These are phyloP conservation scores for Willowsia nigromaculata DNA, from an alignment of 2,888 invertebrate species.

Conservation along the genomic window DNA sequence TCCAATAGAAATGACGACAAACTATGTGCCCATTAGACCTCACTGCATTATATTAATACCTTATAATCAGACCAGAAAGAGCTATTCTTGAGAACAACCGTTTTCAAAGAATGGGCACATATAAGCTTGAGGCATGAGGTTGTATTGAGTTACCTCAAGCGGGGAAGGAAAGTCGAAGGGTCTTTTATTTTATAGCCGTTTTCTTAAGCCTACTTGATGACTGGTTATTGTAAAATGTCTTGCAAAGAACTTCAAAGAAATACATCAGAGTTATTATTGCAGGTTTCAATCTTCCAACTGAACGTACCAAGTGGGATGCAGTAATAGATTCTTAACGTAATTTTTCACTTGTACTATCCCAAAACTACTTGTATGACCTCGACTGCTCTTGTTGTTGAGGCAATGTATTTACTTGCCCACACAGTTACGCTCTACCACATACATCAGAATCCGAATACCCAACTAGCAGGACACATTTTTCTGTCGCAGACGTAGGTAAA, in stretches of 20 bases:
- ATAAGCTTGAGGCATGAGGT: not conserved
- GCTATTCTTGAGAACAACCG: too few relatives aligned
- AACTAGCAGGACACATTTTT: not conserved
- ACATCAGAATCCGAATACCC: too few relatives aligned
- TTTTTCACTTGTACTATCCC: not conserved
- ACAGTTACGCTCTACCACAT: too few relatives aligned
- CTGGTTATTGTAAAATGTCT: conserved; percentile 12
- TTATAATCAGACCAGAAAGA: too few relatives aligned
- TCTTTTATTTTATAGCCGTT: not conserved
- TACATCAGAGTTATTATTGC: conserved; percentile 1
- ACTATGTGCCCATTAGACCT: too few relatives aligned
- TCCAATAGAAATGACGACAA: too few relatives aligned
- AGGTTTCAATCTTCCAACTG: conserved; percentile 25
- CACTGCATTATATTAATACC: too few relatives aligned
- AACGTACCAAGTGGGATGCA: not conserved
- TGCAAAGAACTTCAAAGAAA: conserved; percentile 25
- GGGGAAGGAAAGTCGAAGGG: conserved; percentile 28
- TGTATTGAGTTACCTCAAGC: not conserved
- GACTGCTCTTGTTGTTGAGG: not conserved
- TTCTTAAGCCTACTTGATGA: not conserved
- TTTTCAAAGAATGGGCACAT: not conserved
- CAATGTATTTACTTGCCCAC: not conserved
- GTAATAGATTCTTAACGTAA: not conserved
- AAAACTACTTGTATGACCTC: not conserved
- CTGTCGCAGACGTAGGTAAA: too few relatives aligned